Evolutionary conservation across 2,888 invertebrate species (phyloP), one percentile per base, ranked within the genome.

Genomic region (Pomacea canaliculata): DNA sequence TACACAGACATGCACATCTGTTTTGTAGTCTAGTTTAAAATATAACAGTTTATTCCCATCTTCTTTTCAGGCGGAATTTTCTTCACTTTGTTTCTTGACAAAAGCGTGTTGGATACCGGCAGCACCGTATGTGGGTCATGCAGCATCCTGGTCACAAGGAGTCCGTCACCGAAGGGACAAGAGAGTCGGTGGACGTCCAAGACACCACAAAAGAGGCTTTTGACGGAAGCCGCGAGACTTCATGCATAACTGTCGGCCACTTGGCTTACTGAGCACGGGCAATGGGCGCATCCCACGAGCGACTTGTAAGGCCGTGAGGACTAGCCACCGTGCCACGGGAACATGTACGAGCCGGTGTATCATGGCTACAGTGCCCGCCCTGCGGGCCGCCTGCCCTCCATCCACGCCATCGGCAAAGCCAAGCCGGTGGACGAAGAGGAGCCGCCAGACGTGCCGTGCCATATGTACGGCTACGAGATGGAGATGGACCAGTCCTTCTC

Each of bases 331-430:
- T 74, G 62, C 69, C 73, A 67, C 18, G 67, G 69, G 27, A 8
- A 18, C n/a, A 74, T 74, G 74, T 74, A 74, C 23, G 74, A 74
- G 59, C 74, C 74, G 12, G 62, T 74, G 74, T 74, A 74, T 68
- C 74, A 74, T n/a, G 74, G 74, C 69, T 74, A 74, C 74, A 62
- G 62, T 23, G 51, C 68, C 4, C 67, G 69, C 13, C 48, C 69
- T 12, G 59, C 74, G 4, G 63, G 74, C 48, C 84, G 85, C 63
- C 80, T 84, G 77, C 87, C 87, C 19, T 81, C 83, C 16, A 82
- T 87, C 60, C 85, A 86, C 62, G 80, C 84, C 48, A 86, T 87
- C 37, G 87, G 87, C 66, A 84, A 85, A 73, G 78, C 83, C 59
- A 78, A 83, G 59, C 78, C 84, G 13, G 83, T 87, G 60, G 87